Percentiles rank a stretch among this genome's conserved stretches.
Conservation (phyloP, 2,797 vertebrate species). For the Petrocephalus schoutedeni region DNA sequence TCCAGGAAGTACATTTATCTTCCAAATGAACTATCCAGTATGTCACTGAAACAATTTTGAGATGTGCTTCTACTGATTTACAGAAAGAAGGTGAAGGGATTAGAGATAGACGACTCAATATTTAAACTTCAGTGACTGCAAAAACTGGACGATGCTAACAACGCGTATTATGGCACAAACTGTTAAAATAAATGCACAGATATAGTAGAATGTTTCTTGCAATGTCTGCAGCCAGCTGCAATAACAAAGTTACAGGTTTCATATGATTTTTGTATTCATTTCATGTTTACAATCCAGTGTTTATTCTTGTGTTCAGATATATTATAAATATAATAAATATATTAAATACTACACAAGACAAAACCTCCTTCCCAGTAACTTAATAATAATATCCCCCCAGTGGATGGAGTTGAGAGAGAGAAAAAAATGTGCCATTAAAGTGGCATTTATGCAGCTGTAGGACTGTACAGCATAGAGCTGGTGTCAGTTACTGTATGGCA, state of each 20-base stretch:
- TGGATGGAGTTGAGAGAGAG: background rate
- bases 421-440: background rate
- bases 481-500: background rate
- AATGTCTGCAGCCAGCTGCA: constrained; percentile 46
- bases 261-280: background rate
- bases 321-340: background rate
- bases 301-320: background rate
- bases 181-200: background rate
- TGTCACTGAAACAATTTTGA: background rate
- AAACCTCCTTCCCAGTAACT: constrained; percentile 1
- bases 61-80: constrained; percentile 35
- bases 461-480: background rate
- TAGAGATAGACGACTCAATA: background rate
- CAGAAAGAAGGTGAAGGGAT: background rate
- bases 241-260: constrained; percentile 21
- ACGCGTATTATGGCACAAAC: constrained; percentile 19
- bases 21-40: background rate
- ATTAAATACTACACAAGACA: background rate
- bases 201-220: constrained; percentile 19
- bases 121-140: background rate
- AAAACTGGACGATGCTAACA: constrained; percentile 1
- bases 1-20: background rate
- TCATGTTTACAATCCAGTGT: background rate
- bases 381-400: background rate
- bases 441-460: background rate